These are phyloP conservation scores for Capitulum mitella DNA, from an alignment of 2,888 invertebrate genomes.

Conservation along the genomic window DNA sequence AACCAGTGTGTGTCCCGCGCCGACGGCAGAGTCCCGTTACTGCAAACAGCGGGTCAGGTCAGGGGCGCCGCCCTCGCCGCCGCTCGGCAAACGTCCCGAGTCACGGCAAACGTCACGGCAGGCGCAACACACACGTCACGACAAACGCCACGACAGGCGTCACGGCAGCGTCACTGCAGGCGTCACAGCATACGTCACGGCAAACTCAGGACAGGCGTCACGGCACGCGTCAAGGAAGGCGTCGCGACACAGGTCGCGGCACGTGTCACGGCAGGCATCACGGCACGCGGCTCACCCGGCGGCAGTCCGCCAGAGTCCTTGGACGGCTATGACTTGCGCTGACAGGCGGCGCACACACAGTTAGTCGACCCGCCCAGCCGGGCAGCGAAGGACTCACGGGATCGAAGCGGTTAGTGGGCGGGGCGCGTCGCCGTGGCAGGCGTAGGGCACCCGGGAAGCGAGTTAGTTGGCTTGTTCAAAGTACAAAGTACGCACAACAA, in stretches of 20 bases:
- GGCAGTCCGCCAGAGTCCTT: not conserved
- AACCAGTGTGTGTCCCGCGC: too few relatives aligned
- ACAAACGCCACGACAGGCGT: not conserved
- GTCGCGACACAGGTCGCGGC: not conserved
- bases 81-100: too few relatives aligned
- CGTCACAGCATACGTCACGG: too few relatives aligned
- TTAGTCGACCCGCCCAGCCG: not conserved
- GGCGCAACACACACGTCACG: not conserved
- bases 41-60: not conserved
- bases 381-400: too few relatives aligned
- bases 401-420: too few relatives aligned
- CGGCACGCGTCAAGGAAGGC: not conserved
- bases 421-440: too few relatives aligned
- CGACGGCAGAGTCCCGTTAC: not conserved
- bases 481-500: too few relatives aligned
- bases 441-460: too few relatives aligned
- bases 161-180: too few relatives aligned
- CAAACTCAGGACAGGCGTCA: not conserved
- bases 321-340: not conserved
- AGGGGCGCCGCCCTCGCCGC: too few relatives aligned
- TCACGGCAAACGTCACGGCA: not conserved
- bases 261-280: not conserved
- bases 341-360: not conserved
- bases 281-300: not conserved
- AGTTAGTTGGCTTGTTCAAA: too few relatives aligned